phyloP scores from a whole-genome alignment of 2,113 vertebrate genomes.

The Phrynosoma platyrhinos region DNA sequence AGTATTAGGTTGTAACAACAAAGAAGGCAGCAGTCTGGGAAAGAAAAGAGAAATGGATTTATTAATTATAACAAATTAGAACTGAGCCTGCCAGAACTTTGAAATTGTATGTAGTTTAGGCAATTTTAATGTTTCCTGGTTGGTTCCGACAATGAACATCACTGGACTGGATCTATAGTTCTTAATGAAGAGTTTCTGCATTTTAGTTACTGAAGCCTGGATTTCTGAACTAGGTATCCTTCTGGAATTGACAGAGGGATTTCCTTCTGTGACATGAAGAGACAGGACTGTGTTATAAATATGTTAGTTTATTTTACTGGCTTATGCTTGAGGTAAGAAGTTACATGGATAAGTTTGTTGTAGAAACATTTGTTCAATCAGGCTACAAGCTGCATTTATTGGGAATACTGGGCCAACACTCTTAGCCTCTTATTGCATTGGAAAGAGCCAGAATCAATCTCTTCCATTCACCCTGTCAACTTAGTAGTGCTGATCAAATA shows the following conservation, averaged over 20 bases:
- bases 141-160: no score
- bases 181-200: no score
- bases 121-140: no score
- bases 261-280: neutral
- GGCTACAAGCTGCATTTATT: neutral
- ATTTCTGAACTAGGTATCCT: no score
- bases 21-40: no score
- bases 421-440: neutral
- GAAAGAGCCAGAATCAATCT: slow-evolving; percentile 12
- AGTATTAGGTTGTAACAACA: no score
- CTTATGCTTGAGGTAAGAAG: neutral
- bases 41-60: no score
- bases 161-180: no score
- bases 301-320: neutral
- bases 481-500: slow-evolving; percentile 5
- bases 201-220: no score
- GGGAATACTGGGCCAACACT: neutral
- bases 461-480: neutral
- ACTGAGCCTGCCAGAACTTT: no score
- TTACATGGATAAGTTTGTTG: neutral
- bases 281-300: neutral
- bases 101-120: no score
- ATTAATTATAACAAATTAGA: no score
- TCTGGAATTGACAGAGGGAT: neutral
- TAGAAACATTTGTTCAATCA: slow-evolving; percentile 3